Evolutionary conservation across 2,888 invertebrate species (phyloP).

Genomic region (Sericinus montela): DNA sequence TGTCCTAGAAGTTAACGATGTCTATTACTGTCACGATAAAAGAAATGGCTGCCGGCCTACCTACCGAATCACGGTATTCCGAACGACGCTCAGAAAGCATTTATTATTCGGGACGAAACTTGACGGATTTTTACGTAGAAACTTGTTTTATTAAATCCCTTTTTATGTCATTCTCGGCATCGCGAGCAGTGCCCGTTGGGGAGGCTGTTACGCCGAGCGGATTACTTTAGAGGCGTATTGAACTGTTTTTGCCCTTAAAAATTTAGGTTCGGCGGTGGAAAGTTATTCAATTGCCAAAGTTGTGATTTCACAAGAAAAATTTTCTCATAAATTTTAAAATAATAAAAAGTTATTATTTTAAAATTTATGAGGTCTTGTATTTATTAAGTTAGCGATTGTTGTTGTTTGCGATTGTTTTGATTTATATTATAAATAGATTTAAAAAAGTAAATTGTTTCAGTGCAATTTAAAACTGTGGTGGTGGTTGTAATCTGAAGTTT

Average conservation of each 20-base stretch:
- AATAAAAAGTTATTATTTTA: no score
- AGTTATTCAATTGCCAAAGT: conserved; percentile 10
- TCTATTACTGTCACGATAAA: no score
- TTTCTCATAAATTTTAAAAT: no score
- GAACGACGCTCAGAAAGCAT: conserved; percentile 18
- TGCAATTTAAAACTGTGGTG: no score
- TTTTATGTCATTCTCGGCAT: conserved; percentile 11
- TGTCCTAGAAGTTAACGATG: no score
- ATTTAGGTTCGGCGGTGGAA: conserved; percentile 3
- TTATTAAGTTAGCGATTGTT: no score
- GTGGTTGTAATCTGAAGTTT: no score
- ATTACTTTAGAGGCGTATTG: conserved; percentile 2
- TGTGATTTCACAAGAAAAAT: not conserved
- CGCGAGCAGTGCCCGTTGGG: not conserved
- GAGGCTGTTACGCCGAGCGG: not conserved
- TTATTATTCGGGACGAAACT: conserved; percentile 30
- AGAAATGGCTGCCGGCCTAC: not conserved
- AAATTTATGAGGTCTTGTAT: no score
- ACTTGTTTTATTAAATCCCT: conserved; percentile 23
- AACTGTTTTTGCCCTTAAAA: conserved; percentile 1
- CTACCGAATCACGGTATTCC: conserved; percentile 23
- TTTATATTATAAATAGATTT: no score
- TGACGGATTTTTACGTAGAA: conserved; percentile 22
- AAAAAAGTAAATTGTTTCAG: no score
- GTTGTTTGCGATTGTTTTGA: no score